phyloP scores from a whole-genome alignment of 2,113 vertebrate genomes.

The Morphnarchus princeps region DNA sequence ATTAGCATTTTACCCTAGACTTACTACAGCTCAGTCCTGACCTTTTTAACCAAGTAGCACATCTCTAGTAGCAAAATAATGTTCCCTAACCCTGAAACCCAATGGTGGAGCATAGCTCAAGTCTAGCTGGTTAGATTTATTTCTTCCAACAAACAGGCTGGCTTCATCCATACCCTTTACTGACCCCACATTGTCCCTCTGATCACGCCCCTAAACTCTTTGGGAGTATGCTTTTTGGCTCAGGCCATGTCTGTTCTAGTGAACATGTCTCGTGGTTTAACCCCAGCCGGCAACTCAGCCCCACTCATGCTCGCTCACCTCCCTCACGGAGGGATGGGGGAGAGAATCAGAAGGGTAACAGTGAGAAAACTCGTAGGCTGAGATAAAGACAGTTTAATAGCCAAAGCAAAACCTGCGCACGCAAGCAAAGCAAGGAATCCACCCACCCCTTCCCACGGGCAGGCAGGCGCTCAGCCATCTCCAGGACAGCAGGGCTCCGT shows the following conservation, averaged over 20 bases:
- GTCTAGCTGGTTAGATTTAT: not conserved
- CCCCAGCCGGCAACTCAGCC: too few species aligned
- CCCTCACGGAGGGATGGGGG: too few species aligned
- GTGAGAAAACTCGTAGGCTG: too few species aligned
- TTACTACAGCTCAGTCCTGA: not conserved
- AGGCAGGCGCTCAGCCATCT: too few species aligned
- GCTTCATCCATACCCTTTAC: not conserved
- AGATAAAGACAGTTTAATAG: too few species aligned
- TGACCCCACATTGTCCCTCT: not conserved
- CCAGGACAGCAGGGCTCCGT: too few species aligned
- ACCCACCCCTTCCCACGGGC: too few species aligned
- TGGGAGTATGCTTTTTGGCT: not conserved
- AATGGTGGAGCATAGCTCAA: not conserved
- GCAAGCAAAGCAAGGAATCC: accelerated
- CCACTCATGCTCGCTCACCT: too few species aligned
- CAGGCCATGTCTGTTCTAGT: not conserved
- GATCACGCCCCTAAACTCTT: not conserved
- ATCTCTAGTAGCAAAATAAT: not conserved
- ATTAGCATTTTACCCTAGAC: not conserved
- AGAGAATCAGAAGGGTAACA: too few species aligned
- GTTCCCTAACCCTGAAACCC: accelerated
- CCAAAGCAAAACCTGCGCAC: accelerated
- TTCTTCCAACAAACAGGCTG: not conserved
- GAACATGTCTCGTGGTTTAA: too few species aligned
- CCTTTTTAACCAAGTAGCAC: not conserved